Base-by-base conservation (phyloP, 2,797 vertebrate genomes). In the Limosa lapponica region DNA sequence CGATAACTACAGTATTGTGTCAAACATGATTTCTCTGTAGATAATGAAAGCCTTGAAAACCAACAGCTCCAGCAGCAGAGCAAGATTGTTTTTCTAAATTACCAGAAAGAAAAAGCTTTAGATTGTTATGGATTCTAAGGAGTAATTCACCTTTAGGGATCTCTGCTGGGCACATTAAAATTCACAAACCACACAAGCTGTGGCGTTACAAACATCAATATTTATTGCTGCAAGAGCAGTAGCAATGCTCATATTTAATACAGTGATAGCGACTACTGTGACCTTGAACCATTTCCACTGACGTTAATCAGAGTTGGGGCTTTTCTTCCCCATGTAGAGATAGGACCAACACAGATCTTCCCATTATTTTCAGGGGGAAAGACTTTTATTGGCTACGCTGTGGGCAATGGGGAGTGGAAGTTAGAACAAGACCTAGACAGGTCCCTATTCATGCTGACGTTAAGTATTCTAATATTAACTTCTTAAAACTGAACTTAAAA, bases 41-140 rank as follows among this genome's bases (percentile, higher is more conserved):
- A 80, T 75, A 83, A 91, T 79, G 87, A 90, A 95, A 96, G 51
- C 36, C 72, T 91, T 84, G 85, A 88, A 93, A 93, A 72, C 28
- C 72, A 94, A 11, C 71, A 87, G 59, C 95, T 95, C 87, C 69
- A 74, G 69, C 61, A 69, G 84, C 70, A 89, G 28, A 87, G 74
- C 25, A 67, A 87, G 69, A 69, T 17, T 69, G 43, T 69, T 83
- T 77, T 96, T 85, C 74, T 81, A 96, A 90, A 95, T 92, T 75
- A 62, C 39, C 66, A 78, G 57, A 39, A 85, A 83, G 69, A 78
- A 72, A 82, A 80, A 32, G 28, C 16, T 93, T 89, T 82, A 16
- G 34, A 43, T 58, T 90, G 41, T 44, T 85, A n/a, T 27, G 41
- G 74, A 80, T 82, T 73, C 84, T 67, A 61, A 7, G 10, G n/a